A percentile compares a stretch with the other conserved stretches of the same genome.
These are phyloP conservation scores for Batillaria attramentaria DNA, from an alignment of 1,140 invertebrate genomes.

Conservation along the genomic window DNA sequence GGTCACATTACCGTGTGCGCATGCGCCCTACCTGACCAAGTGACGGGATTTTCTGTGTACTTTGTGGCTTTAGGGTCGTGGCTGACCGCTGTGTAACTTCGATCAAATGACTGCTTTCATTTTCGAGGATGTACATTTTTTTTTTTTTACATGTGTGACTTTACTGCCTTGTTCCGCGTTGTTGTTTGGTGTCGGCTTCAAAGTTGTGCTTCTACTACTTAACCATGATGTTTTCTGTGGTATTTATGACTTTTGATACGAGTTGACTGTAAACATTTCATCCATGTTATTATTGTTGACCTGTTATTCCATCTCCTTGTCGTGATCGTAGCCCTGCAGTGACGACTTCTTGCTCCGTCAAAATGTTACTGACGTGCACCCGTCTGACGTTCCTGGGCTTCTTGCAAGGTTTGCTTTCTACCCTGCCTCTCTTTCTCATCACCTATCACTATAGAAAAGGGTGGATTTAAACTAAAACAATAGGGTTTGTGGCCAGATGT, in stretches of 20 bases:
- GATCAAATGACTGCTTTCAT: conserved; percentile 19
- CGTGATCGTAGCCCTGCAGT: too few relatives aligned
- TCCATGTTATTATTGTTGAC: neutral
- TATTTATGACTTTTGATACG: conserved; percentile 27
- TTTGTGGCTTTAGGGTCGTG: too few relatives aligned
- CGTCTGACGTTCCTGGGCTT: too few relatives aligned
- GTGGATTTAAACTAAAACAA: too few relatives aligned
- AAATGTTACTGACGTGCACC: too few relatives aligned
- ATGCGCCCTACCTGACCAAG: conserved; percentile 5
- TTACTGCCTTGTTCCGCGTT: neutral
- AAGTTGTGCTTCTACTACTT: conserved; percentile 16
- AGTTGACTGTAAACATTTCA: neutral
- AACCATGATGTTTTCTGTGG: neutral
- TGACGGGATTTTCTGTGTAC: too few relatives aligned
- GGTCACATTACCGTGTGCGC: neutral
- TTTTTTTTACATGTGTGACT: conserved; percentile 11
- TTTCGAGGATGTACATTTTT: conserved; percentile 20
- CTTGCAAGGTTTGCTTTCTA: too few relatives aligned
- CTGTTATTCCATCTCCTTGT: too few relatives aligned
- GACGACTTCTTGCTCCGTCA: too few relatives aligned
- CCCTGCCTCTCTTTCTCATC: too few relatives aligned
- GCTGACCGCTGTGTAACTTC: neutral
- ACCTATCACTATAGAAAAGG: too few relatives aligned
- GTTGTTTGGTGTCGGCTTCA: conserved; percentile 1
- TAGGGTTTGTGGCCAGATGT: too few relatives aligned